These are phyloP conservation scores for Philaethria dido DNA, from an alignment of 2,888 invertebrate species.

Conservation along the genomic window DNA sequence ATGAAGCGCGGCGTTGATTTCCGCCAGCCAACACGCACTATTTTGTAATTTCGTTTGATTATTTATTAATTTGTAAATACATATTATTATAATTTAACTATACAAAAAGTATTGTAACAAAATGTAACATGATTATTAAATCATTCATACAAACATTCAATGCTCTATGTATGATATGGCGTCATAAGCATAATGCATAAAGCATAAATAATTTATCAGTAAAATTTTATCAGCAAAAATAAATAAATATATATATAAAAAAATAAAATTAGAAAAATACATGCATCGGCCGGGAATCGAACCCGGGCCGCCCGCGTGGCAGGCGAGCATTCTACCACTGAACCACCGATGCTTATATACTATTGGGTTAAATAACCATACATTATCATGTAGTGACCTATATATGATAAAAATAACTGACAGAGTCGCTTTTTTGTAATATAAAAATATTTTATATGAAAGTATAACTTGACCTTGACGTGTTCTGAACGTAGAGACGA, in stretches of 20 bases:
- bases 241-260: conserved; percentile 19
- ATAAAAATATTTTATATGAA: not conserved
- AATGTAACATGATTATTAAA: too few relatives aligned
- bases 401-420: not conserved
- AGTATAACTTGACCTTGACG: not conserved
- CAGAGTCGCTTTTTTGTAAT: not conserved
- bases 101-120: too few relatives aligned
- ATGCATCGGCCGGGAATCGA: conserved; percentile 80
- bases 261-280: conserved; percentile 3
- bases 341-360: conserved; percentile 78
- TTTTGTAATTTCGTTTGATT: too few relatives aligned
- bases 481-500: not conserved
- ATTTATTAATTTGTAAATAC: too few relatives aligned
- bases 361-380: accelerated
- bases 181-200: too few relatives aligned
- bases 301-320: conserved; percentile 84
- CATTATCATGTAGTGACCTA: not conserved
- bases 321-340: conserved; percentile 85
- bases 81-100: too few relatives aligned
- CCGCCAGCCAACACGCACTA: too few relatives aligned
- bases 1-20: too few relatives aligned
- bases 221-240: not conserved
- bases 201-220: too few relatives aligned
- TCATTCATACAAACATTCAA: too few relatives aligned
- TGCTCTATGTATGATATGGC: too few relatives aligned